A percentile compares a stretch with the other conserved stretches of the same genome.
Evolutionary conservation across 2,797 vertebrate species (phyloP).

Genomic region (Lacerta agilis): DNA sequence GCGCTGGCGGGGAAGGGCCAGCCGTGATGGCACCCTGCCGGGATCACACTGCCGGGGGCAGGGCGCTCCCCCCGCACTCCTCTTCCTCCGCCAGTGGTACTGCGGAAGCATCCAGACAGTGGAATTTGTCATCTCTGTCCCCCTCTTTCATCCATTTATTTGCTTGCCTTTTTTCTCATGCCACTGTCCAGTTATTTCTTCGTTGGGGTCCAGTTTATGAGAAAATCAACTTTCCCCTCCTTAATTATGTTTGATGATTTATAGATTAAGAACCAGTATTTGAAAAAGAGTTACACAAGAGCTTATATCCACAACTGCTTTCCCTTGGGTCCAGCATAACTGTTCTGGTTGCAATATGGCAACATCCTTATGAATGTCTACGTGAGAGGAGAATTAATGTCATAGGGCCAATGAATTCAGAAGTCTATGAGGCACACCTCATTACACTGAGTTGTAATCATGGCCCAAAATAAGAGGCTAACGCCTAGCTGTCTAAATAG

Average conservation of each 20-base stretch:
- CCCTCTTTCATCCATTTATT: no score
- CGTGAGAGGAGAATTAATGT: not conserved
- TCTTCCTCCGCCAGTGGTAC: no score
- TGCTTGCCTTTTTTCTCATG: not conserved
- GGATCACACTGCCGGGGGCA: no score
- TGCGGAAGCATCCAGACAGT: no score
- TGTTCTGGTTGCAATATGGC: not conserved
- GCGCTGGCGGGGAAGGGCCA: no score
- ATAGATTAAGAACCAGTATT: not conserved
- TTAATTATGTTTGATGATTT: not conserved
- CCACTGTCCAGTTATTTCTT: not conserved
- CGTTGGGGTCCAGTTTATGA: not conserved
- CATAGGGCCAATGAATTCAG: not conserved
- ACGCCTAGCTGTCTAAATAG: not conserved
- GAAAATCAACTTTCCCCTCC: not conserved
- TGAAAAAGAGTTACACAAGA: not conserved
- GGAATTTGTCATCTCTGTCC: no score
- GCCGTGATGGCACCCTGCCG: no score
- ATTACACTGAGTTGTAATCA: not conserved
- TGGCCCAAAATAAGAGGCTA: not conserved
- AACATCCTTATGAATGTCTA: not conserved
- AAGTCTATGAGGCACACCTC: not conserved
- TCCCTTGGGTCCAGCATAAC: not conserved
- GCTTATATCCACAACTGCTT: not conserved
- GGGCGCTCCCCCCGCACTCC: no score